Evolutionary conservation across 2,888 invertebrate species (phyloP).

Genomic region (Tenthredo scrophulariae): DNA sequence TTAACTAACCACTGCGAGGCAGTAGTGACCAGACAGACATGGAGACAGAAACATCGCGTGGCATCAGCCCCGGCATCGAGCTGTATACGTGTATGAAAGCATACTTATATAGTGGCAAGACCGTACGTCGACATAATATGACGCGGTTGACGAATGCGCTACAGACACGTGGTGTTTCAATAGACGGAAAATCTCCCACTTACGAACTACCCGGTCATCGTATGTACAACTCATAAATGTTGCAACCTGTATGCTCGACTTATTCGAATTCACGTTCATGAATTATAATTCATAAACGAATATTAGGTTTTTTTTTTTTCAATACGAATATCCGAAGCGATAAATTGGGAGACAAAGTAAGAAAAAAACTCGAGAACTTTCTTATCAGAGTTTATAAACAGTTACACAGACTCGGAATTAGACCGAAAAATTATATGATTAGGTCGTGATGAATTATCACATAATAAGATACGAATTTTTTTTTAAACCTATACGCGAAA

Average conservation of each 20-base stretch:
- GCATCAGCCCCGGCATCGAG: neutral
- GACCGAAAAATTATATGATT: neutral
- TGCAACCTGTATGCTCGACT: conserved; percentile 16
- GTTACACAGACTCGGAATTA: neutral
- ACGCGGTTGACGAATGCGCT: conserved; percentile 26
- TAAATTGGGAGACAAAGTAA: neutral
- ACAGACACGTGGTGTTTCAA: conserved; percentile 39
- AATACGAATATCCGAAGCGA: neutral
- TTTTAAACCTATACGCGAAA: neutral
- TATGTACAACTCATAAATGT: conserved; percentile 35
- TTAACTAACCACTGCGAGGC: neutral
- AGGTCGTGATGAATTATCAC: neutral
- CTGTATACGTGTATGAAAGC: neutral
- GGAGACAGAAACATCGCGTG: neutral
- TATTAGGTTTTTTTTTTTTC: neutral
- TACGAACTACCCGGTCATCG: neutral
- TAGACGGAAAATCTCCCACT: conserved; percentile 23
- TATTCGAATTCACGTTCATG: neutral
- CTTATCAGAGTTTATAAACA: neutral
- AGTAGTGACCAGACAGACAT: neutral
- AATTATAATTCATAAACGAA: neutral
- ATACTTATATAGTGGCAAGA: neutral
- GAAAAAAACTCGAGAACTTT: neutral
- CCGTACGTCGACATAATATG: neutral
- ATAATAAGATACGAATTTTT: neutral